Base-by-base conservation (phyloP, 2,888 invertebrate genomes). In the Pachycephus smyrnensis region DNA sequence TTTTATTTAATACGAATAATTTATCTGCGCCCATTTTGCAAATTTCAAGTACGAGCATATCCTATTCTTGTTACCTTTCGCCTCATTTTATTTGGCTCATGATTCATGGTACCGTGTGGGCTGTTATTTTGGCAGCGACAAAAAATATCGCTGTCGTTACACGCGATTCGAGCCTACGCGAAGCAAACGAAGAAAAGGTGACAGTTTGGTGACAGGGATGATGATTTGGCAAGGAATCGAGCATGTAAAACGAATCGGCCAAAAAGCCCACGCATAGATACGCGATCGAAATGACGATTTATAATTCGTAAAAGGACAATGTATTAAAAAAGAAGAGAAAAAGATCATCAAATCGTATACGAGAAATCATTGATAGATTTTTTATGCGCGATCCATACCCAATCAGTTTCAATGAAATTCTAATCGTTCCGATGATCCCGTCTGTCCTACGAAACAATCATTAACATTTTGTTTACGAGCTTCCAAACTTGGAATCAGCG, bases 281-380 rank as follows among this genome's bases (percentile, higher is more conserved):
- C 33, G 23, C 15, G 40, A 55, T 55, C 6, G 1, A 86, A 86
- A 87, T 86, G 76, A 71, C 81, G 82, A 84, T 85, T 83, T 84
- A 83, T 83, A 83, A 83, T 85, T 86, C 80, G 84, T 85, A 76
- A 15, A 1, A 1, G 6, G 9, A 23, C 35, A 4, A 1, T 3
- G 35, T 35, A 55, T 9, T 0, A 23, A 55, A 55, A 40, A 40
- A 40, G 23, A 23, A 15, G 4, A 15, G 4, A 68, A 69, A 73
- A 73, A 75, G 73, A n/a, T n/a, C n/a, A n/a, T 37, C 23, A 68
- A 77, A 75, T 32, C 55, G 32, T 9, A 9, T 9, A 15, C 23
- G 1, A 0, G 40, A 55, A 55, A 55, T 35, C 35, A 55, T 55
- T 55, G 15, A 55, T 55, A 23, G 23, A 55, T 9, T 55, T 55